Evolutionary conservation across 2,113 vertebrate species (phyloP), one percentile per base, ranked within the genome.

Genomic region (Anoplopoma fimbria): DNA sequence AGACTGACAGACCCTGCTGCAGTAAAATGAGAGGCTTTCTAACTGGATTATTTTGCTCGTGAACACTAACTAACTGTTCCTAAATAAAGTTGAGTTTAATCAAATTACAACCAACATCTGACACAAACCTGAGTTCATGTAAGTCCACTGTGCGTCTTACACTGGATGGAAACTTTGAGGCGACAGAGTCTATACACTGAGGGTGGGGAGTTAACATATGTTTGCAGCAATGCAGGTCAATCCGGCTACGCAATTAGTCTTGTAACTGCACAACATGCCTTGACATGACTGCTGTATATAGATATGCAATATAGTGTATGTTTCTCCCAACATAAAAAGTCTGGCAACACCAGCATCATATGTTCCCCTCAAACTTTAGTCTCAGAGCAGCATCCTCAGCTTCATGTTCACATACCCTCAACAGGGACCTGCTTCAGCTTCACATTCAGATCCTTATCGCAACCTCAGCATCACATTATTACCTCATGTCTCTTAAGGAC

Each of bases 391-490:
- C 34, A 63, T n/a, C 53, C 34, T 34, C 15, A 69, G 60, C 29
- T 47, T 69, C 12, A 68, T 63, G 25, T 62, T 68, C 31, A 42
- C 69, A 62, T 34, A 17, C 36, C 38, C 31, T 69, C 47, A 74
- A 13, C 58, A 25, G 13, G 34, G 34, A 47, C 2, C 42, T 75
- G 70, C 47, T 58, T 73, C 75, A 75, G 36, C 33, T 34, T 63
- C 70, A 77, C 34, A 23, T 65, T 14, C 2, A 1, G 13, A 51
- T 79, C 38, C 21, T 71, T 63, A 40, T 58, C 27, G 9, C 65
- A 53, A 23, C 33, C 55, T 75, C 6, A 38, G 79, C 64, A 62
- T 74, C 42, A 15, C 25, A 51, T 67, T 29, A 72, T 82, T 47
- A 40, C 19, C 36, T 49, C 58, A 45, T 17, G 58, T 34, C 21